These are phyloP conservation scores for Lypha dubia DNA, from an alignment of 2,888 invertebrate species.

Conservation along the genomic window DNA sequence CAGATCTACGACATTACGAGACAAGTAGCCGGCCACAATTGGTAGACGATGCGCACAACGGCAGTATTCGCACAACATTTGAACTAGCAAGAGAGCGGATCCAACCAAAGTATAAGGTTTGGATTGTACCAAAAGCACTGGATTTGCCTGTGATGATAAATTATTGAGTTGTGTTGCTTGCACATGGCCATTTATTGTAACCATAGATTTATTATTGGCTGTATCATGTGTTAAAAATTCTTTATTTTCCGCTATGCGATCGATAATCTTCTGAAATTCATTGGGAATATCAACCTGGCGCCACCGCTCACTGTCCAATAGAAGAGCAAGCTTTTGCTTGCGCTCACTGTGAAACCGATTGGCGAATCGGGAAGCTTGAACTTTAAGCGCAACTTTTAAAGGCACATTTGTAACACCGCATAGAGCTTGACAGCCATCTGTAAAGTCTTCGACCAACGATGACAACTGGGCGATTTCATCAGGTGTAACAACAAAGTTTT, in stretches of 20 bases:
- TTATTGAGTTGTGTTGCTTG: conserved; percentile 38
- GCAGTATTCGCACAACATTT: conserved; percentile 97
- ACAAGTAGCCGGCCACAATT: conserved; percentile 91
- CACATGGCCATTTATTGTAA: conserved; percentile 46
- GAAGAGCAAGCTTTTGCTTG: conserved; percentile 91
- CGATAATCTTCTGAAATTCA: conserved; percentile 93
- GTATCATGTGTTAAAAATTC: conserved; percentile 78
- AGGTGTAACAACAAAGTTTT: conserved; percentile 88
- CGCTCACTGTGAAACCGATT: conserved; percentile 95
- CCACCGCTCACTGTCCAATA: conserved; percentile 97
- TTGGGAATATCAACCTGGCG: conserved; percentile 94
- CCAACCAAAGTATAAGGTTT: conserved; percentile 91
- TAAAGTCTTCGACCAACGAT: conserved; percentile 91
- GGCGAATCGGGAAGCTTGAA: conserved; percentile 95
- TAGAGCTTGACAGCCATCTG: conserved; percentile 89
- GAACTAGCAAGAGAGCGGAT: conserved; percentile 93
- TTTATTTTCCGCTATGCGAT: conserved; percentile 85
- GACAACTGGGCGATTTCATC: conserved; percentile 90
- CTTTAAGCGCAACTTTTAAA: conserved; percentile 91
- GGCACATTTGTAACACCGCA: conserved; percentile 91
- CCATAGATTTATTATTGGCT: conserved; percentile 37
- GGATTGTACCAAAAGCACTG: conserved; percentile 86
- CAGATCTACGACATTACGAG: conserved; percentile 94
- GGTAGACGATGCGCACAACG: conserved; percentile 90
- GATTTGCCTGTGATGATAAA: conserved; percentile 83